Base-by-base conservation (phyloP, 2,113 vertebrate genomes). In the Oostethus manadensis region DNA sequence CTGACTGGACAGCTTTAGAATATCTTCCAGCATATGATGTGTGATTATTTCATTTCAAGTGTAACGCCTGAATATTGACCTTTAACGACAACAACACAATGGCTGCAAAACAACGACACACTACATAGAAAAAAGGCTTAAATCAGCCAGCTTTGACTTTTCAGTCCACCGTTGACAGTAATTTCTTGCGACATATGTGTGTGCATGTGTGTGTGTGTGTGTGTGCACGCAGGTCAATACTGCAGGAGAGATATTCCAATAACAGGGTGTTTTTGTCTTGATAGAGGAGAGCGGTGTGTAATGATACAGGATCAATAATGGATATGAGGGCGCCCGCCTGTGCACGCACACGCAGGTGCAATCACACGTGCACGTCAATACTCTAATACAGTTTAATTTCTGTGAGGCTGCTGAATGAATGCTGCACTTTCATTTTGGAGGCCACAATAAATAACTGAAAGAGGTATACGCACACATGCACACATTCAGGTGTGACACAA, bases 261-360 rank as follows among this genome's bases (percentile, higher is more conserved):
- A 79, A 75, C 64, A 48, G 61, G 53, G 61, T 71, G 71, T 73
- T 84, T 79, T 77, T 81, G 81, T 84, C 78, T 73, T 75, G 76
- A 81, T 75, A 21, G 73, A 79, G 73, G 71, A 11, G 60, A 76
- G 76, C 66, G 59, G 67, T 64, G 66, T 69, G 74, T 84, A 81
- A 84, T 81, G 67, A 84, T 79, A 76, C 58, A 44, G 53, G 74
- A 79, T 84, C 78, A 44, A 84, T 81, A 77, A 81, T 79, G 78
- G 67, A 77, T 73, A 79, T 75, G 73, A 81, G 76, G n/a, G 33
- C 33, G 16, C 16, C 23, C n/a, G 45, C 8, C 45, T 8, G 17
- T 18, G n/a, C 47, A 49, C 53, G 13, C 64, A 51, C 54, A 71
- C 57, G 56, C 44, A 49, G 43, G 49, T 51, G 50, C 62, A 60